Conservation (phyloP, 2,888 invertebrate genomes). For the Calameuta filiformis region DNA sequence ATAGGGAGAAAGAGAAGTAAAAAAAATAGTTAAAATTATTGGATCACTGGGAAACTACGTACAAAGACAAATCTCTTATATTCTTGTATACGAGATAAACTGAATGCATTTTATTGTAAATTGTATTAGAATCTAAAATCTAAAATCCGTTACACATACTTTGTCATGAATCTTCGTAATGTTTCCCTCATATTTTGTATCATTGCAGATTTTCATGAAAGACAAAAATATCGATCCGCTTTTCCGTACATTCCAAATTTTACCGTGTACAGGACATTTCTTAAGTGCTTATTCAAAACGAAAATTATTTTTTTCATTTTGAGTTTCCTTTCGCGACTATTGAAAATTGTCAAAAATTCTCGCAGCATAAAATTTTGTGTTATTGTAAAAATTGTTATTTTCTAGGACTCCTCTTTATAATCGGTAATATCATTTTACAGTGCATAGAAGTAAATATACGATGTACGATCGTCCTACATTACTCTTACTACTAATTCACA, state of each 20-base stretch:
- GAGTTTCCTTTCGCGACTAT: neutral
- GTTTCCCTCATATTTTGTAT: neutral
- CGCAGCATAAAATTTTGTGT: neutral
- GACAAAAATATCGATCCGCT: neutral
- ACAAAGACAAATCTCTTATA: conserved; percentile 6
- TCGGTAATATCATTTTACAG: neutral
- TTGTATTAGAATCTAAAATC: neutral
- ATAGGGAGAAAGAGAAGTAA: neutral
- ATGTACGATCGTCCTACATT: neutral
- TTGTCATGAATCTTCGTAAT: neutral
- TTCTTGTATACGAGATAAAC: conserved; percentile 2
- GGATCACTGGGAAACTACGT: neutral
- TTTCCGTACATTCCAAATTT: conserved; percentile 3
- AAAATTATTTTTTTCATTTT: neutral
- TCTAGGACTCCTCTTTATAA: neutral
- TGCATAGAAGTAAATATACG: neutral
- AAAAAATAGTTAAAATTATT: neutral
- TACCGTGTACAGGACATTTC: neutral
- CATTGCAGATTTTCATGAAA: neutral
- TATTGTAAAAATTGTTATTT: neutral
- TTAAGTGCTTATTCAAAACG: neutral
- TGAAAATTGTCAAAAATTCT: neutral
- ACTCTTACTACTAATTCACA: neutral
- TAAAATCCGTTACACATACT: neutral
- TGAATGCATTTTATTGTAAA: neutral